A percentile compares a stretch with the other conserved stretches of the same genome.
Evolutionary conservation across 2,888 invertebrate genomes (phyloP).

Genomic region (Cryptocephalus moraei): DNA sequence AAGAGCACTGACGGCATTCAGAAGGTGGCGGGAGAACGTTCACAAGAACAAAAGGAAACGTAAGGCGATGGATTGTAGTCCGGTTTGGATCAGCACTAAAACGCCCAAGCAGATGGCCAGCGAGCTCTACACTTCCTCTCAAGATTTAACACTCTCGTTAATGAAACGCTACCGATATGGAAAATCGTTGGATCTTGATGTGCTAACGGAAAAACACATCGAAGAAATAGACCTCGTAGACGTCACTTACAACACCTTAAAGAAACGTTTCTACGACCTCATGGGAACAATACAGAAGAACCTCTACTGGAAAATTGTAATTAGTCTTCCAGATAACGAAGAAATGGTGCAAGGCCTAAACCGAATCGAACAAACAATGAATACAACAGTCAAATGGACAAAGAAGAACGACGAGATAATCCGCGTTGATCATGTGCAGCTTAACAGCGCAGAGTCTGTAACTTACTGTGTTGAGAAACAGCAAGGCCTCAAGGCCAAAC

Average conservation of each 20-base stretch:
- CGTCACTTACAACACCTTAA: constrained; percentile 23
- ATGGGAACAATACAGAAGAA: constrained; percentile 22
- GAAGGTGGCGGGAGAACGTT: constrained; percentile 39
- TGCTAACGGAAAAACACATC: constrained; percentile 12
- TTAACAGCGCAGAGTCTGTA: constrained; percentile 17
- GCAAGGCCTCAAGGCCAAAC: constrained; percentile 16
- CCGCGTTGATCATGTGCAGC: constrained; percentile 23
- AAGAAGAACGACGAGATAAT: constrained; percentile 27
- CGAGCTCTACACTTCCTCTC: constrained; percentile 37
- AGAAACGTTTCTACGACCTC: constrained; percentile 20
- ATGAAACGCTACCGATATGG: constrained; percentile 43
- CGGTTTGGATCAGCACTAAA: constrained; percentile 43
- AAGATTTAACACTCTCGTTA: constrained; percentile 37
- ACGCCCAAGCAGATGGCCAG: constrained; percentile 36
- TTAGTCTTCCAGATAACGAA: constrained; percentile 45
- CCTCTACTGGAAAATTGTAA: constrained; percentile 52
- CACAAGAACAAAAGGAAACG: constrained; percentile 38
- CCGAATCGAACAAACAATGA: constrained; percentile 18
- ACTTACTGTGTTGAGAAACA: constrained; percentile 31
- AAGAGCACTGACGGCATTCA: constrained; percentile 34
- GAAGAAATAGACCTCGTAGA: constrained; percentile 23
- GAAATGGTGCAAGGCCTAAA: constrained; percentile 15
- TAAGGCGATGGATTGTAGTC: constrained; percentile 43
- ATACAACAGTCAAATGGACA: constrained; percentile 24
- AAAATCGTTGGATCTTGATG: constrained; percentile 21